phyloP scores from a whole-genome alignment of 1,140 invertebrate species.

The Agrilus planipennis region DNA sequence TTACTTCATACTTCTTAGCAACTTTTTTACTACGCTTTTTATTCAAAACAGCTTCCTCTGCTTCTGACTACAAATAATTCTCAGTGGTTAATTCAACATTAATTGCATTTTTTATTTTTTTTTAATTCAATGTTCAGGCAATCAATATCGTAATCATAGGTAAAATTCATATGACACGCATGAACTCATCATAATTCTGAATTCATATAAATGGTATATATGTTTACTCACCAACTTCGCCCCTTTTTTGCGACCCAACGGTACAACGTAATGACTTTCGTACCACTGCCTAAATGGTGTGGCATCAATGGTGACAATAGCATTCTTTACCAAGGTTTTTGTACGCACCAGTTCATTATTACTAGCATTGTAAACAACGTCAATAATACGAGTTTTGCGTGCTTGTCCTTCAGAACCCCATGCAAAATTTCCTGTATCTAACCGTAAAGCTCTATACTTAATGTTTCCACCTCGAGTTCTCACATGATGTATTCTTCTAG shows the following conservation, averaged over 20 bases:
- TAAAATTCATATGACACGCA: constrained; percentile 60
- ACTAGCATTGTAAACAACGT: constrained; percentile 98
- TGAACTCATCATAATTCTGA: constrained; percentile 34
- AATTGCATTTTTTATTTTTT: too few species aligned
- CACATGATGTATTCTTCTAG: constrained; percentile 82
- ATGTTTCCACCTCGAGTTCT: constrained; percentile 92
- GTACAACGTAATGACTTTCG: constrained; percentile 89
- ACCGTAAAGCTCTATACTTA: constrained; percentile 90
- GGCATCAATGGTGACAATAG: constrained; percentile 94
- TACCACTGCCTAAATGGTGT: constrained; percentile 99
- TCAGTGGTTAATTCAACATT: constrained; percentile 12
- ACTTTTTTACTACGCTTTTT: constrained; percentile 90
- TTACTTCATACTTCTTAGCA: constrained; percentile 83
- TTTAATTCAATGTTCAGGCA: too few species aligned
- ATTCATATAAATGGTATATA: constrained; percentile 9
- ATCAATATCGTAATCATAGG: constrained; percentile 2
- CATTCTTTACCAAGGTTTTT: constrained; percentile 98
- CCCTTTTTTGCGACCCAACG: constrained; percentile 92
- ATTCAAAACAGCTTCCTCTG: constrained; percentile 87
- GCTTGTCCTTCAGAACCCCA: constrained; percentile 96
- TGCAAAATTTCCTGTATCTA: constrained; percentile 93
- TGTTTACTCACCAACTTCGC: constrained; percentile 71
- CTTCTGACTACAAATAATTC: constrained; percentile 61
- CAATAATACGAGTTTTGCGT: constrained; percentile 95
- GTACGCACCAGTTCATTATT: constrained; percentile 99